Conservation (phyloP, 1,140 invertebrate genomes). For the Orius insidiosus region DNA sequence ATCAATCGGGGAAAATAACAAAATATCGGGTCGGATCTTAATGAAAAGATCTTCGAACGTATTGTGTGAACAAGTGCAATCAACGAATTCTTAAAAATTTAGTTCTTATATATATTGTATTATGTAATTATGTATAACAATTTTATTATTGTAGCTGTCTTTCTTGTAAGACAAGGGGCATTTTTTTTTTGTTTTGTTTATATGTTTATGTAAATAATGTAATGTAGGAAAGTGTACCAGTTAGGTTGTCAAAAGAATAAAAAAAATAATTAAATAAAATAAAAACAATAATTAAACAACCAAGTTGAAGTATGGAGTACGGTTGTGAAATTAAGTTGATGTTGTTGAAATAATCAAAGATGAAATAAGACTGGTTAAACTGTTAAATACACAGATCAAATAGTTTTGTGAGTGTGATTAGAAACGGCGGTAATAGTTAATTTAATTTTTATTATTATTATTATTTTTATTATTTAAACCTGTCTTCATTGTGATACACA, state of each 20-base stretch:
- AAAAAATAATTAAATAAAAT: no score
- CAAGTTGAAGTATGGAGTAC: conserved; percentile 13
- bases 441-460: conserved; percentile 9
- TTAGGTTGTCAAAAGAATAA: conserved; percentile 15
- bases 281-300: conserved; percentile 13
- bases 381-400: conserved; percentile 18
- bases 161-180: conserved; percentile 19
- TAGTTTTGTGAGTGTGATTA: conserved; percentile 15
- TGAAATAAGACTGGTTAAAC: conserved; percentile 19
- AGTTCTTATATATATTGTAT: conserved; percentile 12
- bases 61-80: conserved; percentile 17
- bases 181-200: conserved; percentile 17
- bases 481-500: conserved; percentile 18
- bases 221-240: conserved; percentile 16
- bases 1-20: no score
- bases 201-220: conserved; percentile 16
- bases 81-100: conserved; percentile 17
- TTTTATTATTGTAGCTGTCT: conserved; percentile 14
- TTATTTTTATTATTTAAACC: conserved; percentile 14
- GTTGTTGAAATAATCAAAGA: conserved; percentile 18
- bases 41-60: no score
- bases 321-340: conserved; percentile 18
- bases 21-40: no score
- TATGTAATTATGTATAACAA: conserved; percentile 9
- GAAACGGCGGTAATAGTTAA: conserved; percentile 15